Base-by-base conservation (phyloP, 1,140 invertebrate species). In the Samia ricini region DNA sequence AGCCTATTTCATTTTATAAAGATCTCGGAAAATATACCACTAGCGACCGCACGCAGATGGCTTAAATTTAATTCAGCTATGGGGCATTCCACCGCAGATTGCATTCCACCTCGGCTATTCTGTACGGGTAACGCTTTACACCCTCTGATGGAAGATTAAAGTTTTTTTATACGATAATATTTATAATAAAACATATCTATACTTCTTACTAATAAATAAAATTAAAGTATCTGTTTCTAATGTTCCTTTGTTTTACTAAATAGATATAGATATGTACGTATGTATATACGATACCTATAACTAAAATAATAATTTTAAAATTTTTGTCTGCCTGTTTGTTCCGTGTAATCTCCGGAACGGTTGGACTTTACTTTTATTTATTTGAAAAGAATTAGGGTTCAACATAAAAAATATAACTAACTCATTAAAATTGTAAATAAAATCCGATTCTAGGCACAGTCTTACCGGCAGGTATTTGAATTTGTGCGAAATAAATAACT, bases 61-160 rank as follows among this genome's bases (percentile, higher is more conserved):
- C 74, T 77, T 76, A 84, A 87, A 87, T 85, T 83, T 87, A 85
- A 85, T 85, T 80, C 79, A 64, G 20, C 57, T 70, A 67, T 74
- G 74, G 71, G 77, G 70, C 79, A 88, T 88, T 85, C 85, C 80
- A 62, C 79, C 74, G 69, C 79, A 85, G 83, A 88, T 88, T 88
- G 80, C 85, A 85, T 88, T 88, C 83, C 85, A 78, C 58, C 60
- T 60, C 60, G 71, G 64, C 63, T 60, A 57, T 61, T 51, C 51
- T 61, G 51, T 61, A 63, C 64, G 67, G 71, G 69, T 66, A 61
- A 62, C 33, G 66, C 69, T 73, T 72, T 69, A 72, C 72, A 65
- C 51, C 23, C 33, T 29, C 69, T 77, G 75, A 83, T 78, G 76
- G 76, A 74, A 80, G 69, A 74, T 72, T 69, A 70, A 70, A 58